phyloP scores from a whole-genome alignment of 2,113 vertebrate species.

The Phoenicopterus ruber region DNA sequence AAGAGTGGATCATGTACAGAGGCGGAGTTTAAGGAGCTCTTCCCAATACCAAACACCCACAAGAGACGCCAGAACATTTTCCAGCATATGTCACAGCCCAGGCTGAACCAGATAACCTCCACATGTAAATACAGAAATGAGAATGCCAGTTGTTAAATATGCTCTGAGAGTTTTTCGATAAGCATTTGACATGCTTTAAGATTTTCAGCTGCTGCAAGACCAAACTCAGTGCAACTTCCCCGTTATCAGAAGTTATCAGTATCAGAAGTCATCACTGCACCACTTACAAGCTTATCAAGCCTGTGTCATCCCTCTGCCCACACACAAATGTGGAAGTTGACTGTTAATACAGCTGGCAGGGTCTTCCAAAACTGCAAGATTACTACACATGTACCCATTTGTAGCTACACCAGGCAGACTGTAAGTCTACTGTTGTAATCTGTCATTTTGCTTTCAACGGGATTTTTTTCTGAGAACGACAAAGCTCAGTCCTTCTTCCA shows the following conservation, averaged over 20 bases:
- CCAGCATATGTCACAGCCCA: background rate
- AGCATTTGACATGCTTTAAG: background rate
- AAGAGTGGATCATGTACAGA: background rate
- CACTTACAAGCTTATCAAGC: background rate
- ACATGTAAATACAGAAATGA: background rate
- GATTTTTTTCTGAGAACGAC: background rate
- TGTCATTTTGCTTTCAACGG: background rate
- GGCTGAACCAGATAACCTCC: background rate
- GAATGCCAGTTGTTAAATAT: background rate
- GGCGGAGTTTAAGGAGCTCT: background rate
- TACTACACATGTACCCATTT: background rate
- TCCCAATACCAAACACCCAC: background rate
- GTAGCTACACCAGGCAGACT: background rate
- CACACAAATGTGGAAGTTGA: background rate
- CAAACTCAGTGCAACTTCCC: background rate
- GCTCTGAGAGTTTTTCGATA: background rate
- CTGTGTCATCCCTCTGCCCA: slow-evolving; percentile 31
- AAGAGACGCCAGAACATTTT: background rate
- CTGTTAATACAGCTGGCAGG: background rate
- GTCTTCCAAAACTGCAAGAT: background rate
- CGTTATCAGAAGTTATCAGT: background rate
- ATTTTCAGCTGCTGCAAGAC: background rate
- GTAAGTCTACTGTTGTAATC: background rate
- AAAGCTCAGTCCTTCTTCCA: background rate
- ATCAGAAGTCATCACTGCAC: background rate